Evolutionary conservation across 2,797 vertebrate species (phyloP).

Genomic region (Schizothorax lantsangensis): DNA sequence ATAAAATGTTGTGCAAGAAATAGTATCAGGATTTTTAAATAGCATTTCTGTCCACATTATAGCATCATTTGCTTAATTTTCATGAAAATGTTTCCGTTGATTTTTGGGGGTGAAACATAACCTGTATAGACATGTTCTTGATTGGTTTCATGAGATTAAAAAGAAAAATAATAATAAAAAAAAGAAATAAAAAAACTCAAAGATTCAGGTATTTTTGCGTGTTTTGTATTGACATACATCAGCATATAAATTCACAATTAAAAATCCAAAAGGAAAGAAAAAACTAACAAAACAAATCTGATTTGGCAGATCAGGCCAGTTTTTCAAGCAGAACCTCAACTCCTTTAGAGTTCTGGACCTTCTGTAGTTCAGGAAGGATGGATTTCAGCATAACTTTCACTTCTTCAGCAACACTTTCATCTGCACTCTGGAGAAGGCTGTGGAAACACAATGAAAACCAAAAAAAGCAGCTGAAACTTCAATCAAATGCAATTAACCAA

Average conservation of each 20-base stretch:
- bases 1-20: background rate
- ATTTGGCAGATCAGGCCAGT: slow-evolving; percentile 57
- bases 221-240: slow-evolving; percentile 58
- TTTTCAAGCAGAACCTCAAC: slow-evolving; percentile 86
- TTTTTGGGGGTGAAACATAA: background rate
- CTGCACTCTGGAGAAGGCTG: slow-evolving; percentile 88
- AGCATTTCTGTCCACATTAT: background rate
- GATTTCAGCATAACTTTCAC: slow-evolving; percentile 83
- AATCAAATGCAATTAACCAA: background rate
- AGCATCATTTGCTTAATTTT: background rate
- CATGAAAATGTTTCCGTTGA: background rate
- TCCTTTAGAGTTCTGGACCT: slow-evolving; percentile 81
- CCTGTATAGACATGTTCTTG: background rate
- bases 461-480: background rate
- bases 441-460: slow-evolving; percentile 38
- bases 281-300: background rate
- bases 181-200: background rate
- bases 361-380: slow-evolving; percentile 78
- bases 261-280: background rate
- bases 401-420: slow-evolving; percentile 79
- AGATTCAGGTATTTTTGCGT: slow-evolving; percentile 13
- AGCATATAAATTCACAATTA: slow-evolving; percentile 38
- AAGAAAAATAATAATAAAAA: background rate
- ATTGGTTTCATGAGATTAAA: background rate
- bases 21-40: background rate